Percentiles rank a stretch among this genome's conserved stretches.
These are phyloP conservation scores for Polyploca ridens DNA, from an alignment of 2,888 invertebrate species.

Conservation along the genomic window DNA sequence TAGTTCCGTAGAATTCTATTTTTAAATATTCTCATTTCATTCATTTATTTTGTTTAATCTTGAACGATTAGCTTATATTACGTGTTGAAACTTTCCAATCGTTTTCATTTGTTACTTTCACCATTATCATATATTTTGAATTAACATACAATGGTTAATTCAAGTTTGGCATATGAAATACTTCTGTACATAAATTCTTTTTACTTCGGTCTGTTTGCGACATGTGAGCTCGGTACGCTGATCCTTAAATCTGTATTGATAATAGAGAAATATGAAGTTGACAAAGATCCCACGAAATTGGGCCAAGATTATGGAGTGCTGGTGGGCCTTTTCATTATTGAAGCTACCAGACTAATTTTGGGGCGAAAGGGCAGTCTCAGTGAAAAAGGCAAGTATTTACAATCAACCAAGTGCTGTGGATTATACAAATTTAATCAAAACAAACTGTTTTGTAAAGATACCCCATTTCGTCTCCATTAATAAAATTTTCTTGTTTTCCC, in stretches of 20 bases:
- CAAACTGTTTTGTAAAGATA: too few species aligned
- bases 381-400: conserved; percentile 84
- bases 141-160: conserved; percentile 84
- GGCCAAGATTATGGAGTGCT: conserved; percentile 92
- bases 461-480: too few species aligned
- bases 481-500: neutral
- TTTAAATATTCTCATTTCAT: neutral
- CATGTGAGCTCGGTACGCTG: conserved; percentile 91
- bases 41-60: neutral
- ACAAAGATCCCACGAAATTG: conserved; percentile 88
- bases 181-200: conserved; percentile 93
- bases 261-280: conserved; percentile 82
- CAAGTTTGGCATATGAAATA: conserved; percentile 93
- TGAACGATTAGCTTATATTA: neutral
- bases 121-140: neutral
- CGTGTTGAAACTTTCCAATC: too few species aligned
- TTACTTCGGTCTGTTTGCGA: conserved; percentile 94
- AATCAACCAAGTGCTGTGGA: too few species aligned
- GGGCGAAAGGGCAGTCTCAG: conserved; percentile 95
- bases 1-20: too few species aligned
- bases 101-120: neutral
- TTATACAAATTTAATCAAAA: neutral
- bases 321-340: conserved; percentile 90
- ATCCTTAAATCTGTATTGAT: conserved; percentile 90
- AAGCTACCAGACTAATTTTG: conserved; percentile 91